phyloP scores from a whole-genome alignment of 2,888 invertebrate species.

The Meliscaeva auricollis region DNA sequence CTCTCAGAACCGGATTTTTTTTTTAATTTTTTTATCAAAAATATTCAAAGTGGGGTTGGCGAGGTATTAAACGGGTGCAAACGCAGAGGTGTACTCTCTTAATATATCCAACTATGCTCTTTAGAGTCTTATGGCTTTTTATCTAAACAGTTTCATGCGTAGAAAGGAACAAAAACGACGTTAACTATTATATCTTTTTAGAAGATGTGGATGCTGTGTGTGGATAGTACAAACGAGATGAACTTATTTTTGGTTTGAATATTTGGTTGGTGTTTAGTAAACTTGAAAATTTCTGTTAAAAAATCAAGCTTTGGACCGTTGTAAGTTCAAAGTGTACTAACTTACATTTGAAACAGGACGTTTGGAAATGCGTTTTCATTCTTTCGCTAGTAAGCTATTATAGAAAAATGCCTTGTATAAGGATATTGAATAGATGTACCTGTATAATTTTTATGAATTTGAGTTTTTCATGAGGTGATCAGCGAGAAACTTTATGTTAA shows the following conservation, averaged over 20 bases:
- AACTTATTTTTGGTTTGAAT: conserved; percentile 12
- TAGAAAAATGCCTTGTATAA: too few species aligned
- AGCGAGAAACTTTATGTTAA: too few species aligned
- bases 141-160: conserved; percentile 15
- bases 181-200: too few species aligned
- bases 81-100: conserved; percentile 38
- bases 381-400: too few species aligned
- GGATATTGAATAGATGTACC: too few species aligned
- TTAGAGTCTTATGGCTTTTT: not conserved
- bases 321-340: not conserved
- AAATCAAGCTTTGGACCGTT: not conserved
- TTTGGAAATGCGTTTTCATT: too few species aligned
- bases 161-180: conserved; percentile 13
- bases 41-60: conserved; percentile 29
- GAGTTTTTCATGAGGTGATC: too few species aligned
- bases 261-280: conserved; percentile 5
- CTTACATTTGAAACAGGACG: too few species aligned
- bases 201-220: conserved; percentile 38
- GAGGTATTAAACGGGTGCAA: conserved; percentile 19
- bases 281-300: not conserved
- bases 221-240: conserved; percentile 31
- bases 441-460: too few species aligned
- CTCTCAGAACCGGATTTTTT: conserved; percentile 70
- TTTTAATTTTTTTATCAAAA: conserved; percentile 56
- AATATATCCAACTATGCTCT: conserved; percentile 6